Conservation (phyloP, 2,113 vertebrate species). For the Bambusicola thoracicus region DNA sequence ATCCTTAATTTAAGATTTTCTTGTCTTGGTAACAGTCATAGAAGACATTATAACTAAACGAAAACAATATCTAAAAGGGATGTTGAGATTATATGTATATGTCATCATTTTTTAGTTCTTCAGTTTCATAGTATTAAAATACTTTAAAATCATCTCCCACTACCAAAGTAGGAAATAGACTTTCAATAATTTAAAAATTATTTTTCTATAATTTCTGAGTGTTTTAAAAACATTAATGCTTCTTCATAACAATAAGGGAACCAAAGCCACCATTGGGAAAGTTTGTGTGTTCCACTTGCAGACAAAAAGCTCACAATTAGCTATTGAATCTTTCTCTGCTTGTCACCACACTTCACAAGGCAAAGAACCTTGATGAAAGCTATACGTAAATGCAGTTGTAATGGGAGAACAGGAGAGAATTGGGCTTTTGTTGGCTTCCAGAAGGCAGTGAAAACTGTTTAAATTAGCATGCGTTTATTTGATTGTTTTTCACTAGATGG, state of each 20-base stretch:
- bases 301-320: conserved; percentile 57
- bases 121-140: background rate
- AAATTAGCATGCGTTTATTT: conserved; percentile 51
- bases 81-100: background rate
- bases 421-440: conserved; percentile 49
- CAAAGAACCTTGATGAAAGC: conserved; percentile 62
- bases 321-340: conserved; percentile 50
- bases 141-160: background rate
- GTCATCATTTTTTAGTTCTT: background rate
- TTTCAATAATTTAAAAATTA: background rate
- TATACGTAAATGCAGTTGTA: conserved; percentile 56
- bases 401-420: conserved; percentile 65
- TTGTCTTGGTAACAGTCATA: background rate
- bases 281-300: conserved; percentile 25
- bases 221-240: background rate
- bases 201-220: background rate
- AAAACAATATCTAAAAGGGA: background rate
- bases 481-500: conserved; percentile 62
- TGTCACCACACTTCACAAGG: conserved; percentile 59
- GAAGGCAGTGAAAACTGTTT: conserved; percentile 47
- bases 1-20: background rate
- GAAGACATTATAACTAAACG: background rate
- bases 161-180: background rate
- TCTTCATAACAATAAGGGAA: background rate
- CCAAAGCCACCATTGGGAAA: background rate